Evolutionary conservation across 2,888 invertebrate genomes (phyloP), one percentile per base, ranked within the genome.

Genomic region (Mythimna pallens): DNA sequence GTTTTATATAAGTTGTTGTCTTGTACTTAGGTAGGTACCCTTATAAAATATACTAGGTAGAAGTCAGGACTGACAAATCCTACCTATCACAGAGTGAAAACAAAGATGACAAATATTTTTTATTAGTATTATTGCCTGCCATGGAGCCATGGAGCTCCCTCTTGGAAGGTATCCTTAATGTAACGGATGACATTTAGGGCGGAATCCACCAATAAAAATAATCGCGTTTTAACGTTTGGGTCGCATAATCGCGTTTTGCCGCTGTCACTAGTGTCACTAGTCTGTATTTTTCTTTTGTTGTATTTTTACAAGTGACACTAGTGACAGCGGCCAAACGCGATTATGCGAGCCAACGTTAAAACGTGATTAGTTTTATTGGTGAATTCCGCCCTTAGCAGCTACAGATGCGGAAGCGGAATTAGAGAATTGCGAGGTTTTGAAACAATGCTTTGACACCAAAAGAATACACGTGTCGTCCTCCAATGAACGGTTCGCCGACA

Each of bases 91-190:
- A 61, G 61, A 61, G 61, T 61, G 22, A 61, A 61, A 61, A 22
- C 61, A 40, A 40, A 61, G 14, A 40, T 40, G 22, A 40, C 40
- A 61, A 40, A 22, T 40, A 14, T 17, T 61, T 40, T 61, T 40
- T 61, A 40, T 61, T 40, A 40, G 6, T 40, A 61, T 61, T 61
- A 61, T 61, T 61, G 22, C 61, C 61, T 22, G 61, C 61, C 61
- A 40, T 14, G 40, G 14, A 61, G 40, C 22, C 22, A 61, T 61
- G 36, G 22, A 36, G 61, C 5, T 40, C 8, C 7, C 14, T 22
- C 40, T 20, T 61, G 22, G 61, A 7, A 36, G n/a, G 12, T n/a
- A 59, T 59, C 36, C 59, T 59, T 59, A 36, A 14, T 57, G 7
- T 57, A 17, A 30, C 8, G 12, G 2, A 22, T n/a, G 6, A 50